These are phyloP conservation scores for Oryzias javanicus DNA, from an alignment of 2,113 vertebrate genomes.

Conservation along the genomic window DNA sequence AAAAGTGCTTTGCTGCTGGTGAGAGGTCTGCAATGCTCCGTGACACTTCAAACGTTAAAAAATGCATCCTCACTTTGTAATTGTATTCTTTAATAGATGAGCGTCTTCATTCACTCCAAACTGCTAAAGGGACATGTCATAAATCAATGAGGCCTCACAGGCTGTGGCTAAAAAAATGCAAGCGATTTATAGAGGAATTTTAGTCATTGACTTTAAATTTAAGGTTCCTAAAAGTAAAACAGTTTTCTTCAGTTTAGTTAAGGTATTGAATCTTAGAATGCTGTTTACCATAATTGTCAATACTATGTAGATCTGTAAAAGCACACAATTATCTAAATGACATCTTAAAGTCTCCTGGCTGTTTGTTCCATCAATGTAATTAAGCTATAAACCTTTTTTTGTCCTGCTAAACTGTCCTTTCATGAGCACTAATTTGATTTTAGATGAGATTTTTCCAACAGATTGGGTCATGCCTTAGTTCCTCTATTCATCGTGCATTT, in stretches of 20 bases:
- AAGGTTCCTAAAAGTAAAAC: slow-evolving; percentile 30
- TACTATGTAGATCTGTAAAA: slow-evolving; percentile 48
- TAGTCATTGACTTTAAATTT: slow-evolving; percentile 44
- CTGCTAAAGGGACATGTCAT: slow-evolving; percentile 14
- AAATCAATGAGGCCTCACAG: slow-evolving; percentile 9
- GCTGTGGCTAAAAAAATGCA: slow-evolving; percentile 34
- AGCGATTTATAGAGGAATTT: slow-evolving; percentile 37
- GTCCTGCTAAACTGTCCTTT: slow-evolving; percentile 40
- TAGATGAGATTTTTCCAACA: slow-evolving; percentile 54
- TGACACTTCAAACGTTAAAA: slow-evolving; percentile 10
- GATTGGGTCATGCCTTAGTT: slow-evolving; percentile 40
- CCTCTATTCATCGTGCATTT: slow-evolving; percentile 35
- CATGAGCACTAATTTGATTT: slow-evolving; percentile 49
- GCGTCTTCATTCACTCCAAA: slow-evolving; percentile 14
- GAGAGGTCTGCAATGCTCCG: slow-evolving; percentile 21
- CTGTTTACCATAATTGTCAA: slow-evolving; percentile 55
- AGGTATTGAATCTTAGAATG: slow-evolving; percentile 40
- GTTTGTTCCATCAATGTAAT: slow-evolving; percentile 25
- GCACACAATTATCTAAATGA: slow-evolving; percentile 50
- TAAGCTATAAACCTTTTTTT: slow-evolving; percentile 26
- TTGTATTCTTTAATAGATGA: slow-evolving; percentile 8
- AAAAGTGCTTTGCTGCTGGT: slow-evolving; percentile 30
- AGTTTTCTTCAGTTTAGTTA: slow-evolving; percentile 42
- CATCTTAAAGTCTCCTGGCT: slow-evolving; percentile 24
- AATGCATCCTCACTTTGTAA: slow-evolving; percentile 6